Base-by-base conservation (phyloP, 2,888 invertebrate species). In the Petrolisthes manimaculis region DNA sequence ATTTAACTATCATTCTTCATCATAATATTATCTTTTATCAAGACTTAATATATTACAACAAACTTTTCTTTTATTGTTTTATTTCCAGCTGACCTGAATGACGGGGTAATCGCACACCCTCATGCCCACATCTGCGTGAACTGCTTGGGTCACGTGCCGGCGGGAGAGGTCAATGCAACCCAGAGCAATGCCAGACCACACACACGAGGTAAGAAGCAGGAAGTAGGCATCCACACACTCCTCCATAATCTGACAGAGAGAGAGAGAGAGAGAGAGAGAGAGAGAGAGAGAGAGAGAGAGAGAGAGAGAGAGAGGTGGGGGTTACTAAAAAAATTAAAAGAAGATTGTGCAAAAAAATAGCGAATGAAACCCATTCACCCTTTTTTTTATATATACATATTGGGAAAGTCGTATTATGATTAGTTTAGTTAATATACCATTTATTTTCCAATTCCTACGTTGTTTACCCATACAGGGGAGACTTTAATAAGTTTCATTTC, bases 161-260 rank as follows among this genome's bases (percentile, higher is more conserved):
- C 83, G 89, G 37, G 90, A 86, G 0, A 91, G 14, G 82, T 91
- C 91, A 5, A 91, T 79, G 79, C 86, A 81, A 21, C 77, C 91
- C 84, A 91, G 51, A 3, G 88, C 74, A n/a, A 91, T 88, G 3
- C 91, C 91, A 55, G 88, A 86, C 89, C 90, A 91, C 54, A 74
- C 77, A 67, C 71, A 83, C 3, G 91, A 87, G 2, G 90, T 78
- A 5, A 69, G 55, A n/a, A 90, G 51, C 21, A 86, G 75, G 83
- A 91, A 89, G 75, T 69, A 88, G 24, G 80, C 24, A 12, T 83
- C 88, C 1, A 86, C 80, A 24, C 86, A 86, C 51, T 86, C 86
- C 5, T 74, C 75, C 86, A 86, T 86, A 24, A 24, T 82, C 86
- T 86, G 75, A 53, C 51, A 56, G 85, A 77, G 77, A 85, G 77